These are phyloP conservation scores for Nyctalus aviator DNA, from an alignment of 2,797 vertebrate genomes.

Conservation along the genomic window DNA sequence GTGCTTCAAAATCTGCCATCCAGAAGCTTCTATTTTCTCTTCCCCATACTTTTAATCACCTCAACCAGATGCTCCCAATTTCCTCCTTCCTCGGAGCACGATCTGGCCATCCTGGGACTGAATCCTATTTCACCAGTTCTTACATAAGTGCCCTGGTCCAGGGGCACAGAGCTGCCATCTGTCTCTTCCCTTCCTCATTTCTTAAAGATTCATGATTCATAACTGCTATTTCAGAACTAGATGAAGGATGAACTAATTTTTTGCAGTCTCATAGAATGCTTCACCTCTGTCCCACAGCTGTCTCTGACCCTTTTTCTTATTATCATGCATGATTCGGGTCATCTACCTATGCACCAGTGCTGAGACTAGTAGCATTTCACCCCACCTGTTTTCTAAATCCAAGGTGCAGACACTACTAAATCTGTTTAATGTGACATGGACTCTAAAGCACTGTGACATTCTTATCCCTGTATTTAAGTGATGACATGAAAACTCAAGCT, in stretches of 20 bases:
- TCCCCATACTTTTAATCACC: slow-evolving; percentile 73
- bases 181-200: slow-evolving; percentile 52
- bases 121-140: slow-evolving; percentile 65
- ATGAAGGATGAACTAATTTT: slow-evolving; percentile 44
- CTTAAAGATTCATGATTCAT: slow-evolving; percentile 47
- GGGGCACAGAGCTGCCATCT: slow-evolving; percentile 63
- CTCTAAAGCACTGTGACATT: not conserved
- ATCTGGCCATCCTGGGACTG: slow-evolving; percentile 68
- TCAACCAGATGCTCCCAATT: slow-evolving; percentile 75
- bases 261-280: not conserved
- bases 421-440: not conserved
- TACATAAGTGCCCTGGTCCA: slow-evolving; percentile 66
- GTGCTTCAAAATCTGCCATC: slow-evolving; percentile 76
- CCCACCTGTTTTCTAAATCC: not conserved
- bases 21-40: slow-evolving; percentile 80
- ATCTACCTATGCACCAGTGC: not conserved
- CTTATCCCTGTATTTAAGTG: not conserved
- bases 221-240: slow-evolving; percentile 46
- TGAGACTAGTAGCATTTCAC: not conserved
- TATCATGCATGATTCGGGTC: not conserved
- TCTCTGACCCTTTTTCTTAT: not conserved
- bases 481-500: not conserved
- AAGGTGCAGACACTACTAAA: not conserved
- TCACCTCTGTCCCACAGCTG: not conserved
- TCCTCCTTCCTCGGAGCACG: slow-evolving; percentile 75